Evolutionary conservation across 2,888 invertebrate species (phyloP).

Genomic region (Hirtodrosophila trivittata): DNA sequence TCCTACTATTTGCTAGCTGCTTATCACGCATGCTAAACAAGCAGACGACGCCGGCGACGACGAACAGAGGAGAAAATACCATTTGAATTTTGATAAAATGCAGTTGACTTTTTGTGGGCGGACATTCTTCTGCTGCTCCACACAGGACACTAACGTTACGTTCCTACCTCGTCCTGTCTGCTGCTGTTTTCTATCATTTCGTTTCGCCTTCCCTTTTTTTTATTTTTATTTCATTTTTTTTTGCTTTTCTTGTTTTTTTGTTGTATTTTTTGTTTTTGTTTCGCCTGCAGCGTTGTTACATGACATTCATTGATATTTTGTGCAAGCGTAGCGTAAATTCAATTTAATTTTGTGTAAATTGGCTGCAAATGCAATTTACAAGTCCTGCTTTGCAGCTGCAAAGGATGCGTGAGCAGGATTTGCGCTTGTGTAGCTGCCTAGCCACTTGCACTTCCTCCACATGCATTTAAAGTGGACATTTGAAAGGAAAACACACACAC

Average conservation of each 20-base stretch:
- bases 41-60: constrained; percentile 51
- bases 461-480: constrained; percentile 35
- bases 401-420: constrained; percentile 35
- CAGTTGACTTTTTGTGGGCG: constrained; percentile 64
- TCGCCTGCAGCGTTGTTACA: constrained; percentile 48
- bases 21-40: constrained; percentile 76
- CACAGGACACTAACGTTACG: constrained; percentile 1
- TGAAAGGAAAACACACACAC: constrained; percentile 11
- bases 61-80: constrained; percentile 49
- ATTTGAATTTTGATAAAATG: constrained; percentile 79
- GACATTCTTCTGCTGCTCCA: constrained; percentile 5
- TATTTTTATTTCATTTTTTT: constrained; percentile 1
- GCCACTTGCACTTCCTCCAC: constrained; percentile 19
- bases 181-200: constrained; percentile 10
- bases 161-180: neutral
- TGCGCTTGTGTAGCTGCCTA: constrained; percentile 28
- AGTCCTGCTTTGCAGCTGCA: constrained; percentile 50
- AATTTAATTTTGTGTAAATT: constrained; percentile 76
- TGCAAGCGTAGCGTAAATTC: constrained; percentile 74
- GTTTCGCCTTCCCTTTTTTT: constrained; percentile 18
- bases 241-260: constrained; percentile 2
- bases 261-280: constrained; percentile 16
- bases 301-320: constrained; percentile 75
- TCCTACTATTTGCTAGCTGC: constrained; percentile 59
- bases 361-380: constrained; percentile 74